Percentiles rank a stretch among this genome's conserved stretches.
These are phyloP conservation scores for Hozukius guyotensis DNA, from an alignment of 2,797 vertebrate species.

Conservation along the genomic window DNA sequence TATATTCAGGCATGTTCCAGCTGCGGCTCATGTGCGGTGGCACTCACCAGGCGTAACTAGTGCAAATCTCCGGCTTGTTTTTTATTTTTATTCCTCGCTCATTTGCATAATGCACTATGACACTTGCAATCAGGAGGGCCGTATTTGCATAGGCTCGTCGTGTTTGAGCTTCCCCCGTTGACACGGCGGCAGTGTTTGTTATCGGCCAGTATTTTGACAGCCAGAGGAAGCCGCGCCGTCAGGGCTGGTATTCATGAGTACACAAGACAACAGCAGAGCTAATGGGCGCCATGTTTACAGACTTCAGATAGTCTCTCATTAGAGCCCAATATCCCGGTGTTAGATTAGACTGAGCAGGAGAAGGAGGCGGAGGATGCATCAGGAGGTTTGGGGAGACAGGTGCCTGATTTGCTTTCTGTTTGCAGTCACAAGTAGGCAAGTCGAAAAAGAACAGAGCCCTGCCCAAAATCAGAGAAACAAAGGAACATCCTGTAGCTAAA, in stretches of 20 bases:
- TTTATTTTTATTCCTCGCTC: conserved; percentile 35
- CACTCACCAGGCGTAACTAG: conserved; percentile 38
- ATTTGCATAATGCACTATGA: conserved; percentile 75
- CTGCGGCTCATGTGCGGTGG: conserved; percentile 15
- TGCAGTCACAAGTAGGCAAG: not conserved
- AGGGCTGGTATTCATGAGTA: conserved; percentile 51
- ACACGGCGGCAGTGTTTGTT: conserved; percentile 52
- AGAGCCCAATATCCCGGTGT: conserved; percentile 52
- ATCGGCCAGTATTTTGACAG: conserved; percentile 61
- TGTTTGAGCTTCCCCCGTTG: conserved; percentile 57
- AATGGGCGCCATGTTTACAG: conserved; percentile 69
- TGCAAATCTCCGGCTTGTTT: conserved; percentile 46
- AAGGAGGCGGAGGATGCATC: conserved; percentile 6
- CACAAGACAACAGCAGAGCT: conserved; percentile 40
- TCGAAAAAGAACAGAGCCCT: not conserved
- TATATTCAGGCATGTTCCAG: conserved; percentile 13
- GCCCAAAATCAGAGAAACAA: not conserved
- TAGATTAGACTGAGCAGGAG: conserved; percentile 35
- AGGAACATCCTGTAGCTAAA: not conserved
- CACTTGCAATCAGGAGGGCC: conserved; percentile 64
- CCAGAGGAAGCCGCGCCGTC: conserved; percentile 36
- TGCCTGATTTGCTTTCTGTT: conserved; percentile 11
- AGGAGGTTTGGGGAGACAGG: conserved; percentile 11
- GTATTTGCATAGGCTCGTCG: conserved; percentile 62
- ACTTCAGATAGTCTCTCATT: conserved; percentile 62